Evolutionary conservation across 1,140 invertebrate species (phyloP).

Genomic region (Drosophila ambigua): DNA sequence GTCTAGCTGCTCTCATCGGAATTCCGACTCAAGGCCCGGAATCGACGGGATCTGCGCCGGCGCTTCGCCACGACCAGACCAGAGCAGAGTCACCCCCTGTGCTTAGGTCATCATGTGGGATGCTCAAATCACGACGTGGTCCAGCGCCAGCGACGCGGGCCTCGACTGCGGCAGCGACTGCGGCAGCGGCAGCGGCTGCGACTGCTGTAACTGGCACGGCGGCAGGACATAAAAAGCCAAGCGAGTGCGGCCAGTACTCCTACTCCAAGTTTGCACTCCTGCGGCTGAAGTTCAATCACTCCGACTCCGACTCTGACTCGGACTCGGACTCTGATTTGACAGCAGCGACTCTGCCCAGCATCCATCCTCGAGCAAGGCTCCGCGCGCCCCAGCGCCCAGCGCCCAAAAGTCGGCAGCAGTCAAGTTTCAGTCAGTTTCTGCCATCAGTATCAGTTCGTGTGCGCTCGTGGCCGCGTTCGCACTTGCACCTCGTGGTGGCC

Average conservation of each 20-base stretch:
- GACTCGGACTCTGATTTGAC: not conserved
- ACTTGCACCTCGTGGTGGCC: constrained; percentile 50
- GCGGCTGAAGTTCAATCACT: constrained; percentile 60
- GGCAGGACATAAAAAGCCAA: constrained; percentile 75
- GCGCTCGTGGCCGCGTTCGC: constrained; percentile 66
- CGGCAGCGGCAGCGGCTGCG: constrained; percentile 1
- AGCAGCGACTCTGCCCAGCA: too few species aligned
- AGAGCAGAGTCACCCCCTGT: constrained; percentile 34
- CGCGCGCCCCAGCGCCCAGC: constrained; percentile 15
- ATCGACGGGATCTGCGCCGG: constrained; percentile 48
- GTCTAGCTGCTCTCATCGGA: constrained; percentile 47
- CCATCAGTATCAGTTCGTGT: constrained; percentile 67
- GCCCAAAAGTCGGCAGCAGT: constrained; percentile 44
- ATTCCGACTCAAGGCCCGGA: constrained; percentile 11
- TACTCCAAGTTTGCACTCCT: constrained; percentile 72
- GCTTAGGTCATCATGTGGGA: constrained; percentile 44
- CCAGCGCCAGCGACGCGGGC: constrained; percentile 55
- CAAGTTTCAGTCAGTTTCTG: constrained; percentile 19
- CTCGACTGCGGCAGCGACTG: constrained; percentile 25
- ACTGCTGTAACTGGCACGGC: constrained; percentile 21
- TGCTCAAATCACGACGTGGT: constrained; percentile 52
- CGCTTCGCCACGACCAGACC: constrained; percentile 32
- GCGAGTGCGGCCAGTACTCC: constrained; percentile 67
- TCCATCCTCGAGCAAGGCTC: too few species aligned
- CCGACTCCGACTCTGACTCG: constrained; percentile 35